Percentiles rank a stretch among this genome's conserved stretches.
Conservation (phyloP, 2,797 vertebrate genomes). For the Balearica regulorum region DNA sequence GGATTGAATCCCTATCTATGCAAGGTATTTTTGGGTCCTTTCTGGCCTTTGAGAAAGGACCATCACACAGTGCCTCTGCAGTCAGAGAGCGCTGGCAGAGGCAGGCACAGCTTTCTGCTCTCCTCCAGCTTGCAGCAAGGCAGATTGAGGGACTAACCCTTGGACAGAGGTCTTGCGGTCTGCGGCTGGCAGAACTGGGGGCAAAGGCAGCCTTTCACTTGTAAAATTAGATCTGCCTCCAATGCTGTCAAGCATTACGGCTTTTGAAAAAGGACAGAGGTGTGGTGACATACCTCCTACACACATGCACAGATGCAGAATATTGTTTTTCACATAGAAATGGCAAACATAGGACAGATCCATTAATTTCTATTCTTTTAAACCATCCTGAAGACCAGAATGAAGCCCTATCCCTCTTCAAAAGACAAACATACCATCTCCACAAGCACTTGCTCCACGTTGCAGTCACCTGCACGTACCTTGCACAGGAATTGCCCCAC, state of each 20-base stretch:
- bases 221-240: background rate
- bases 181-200: background rate
- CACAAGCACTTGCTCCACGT: background rate
- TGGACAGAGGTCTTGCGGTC: background rate
- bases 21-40: background rate
- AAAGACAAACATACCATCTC: background rate
- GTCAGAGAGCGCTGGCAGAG: background rate
- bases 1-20: background rate
- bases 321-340: background rate
- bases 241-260: background rate
- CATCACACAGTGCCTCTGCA: background rate
- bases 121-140: background rate
- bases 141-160: background rate
- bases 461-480: background rate
- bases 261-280: background rate
- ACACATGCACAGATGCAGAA: accelerated
- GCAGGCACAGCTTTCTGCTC: background rate
- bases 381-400: background rate
- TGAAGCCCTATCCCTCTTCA: background rate
- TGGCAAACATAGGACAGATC: background rate
- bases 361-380: background rate
- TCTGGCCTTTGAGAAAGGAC: background rate
- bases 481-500: background rate
- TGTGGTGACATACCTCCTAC: background rate
- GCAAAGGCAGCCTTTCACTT: background rate